Percentiles rank a stretch among this genome's conserved stretches.
phyloP scores from a whole-genome alignment of 1,140 invertebrate species.

The Drosophila lacertosa region DNA sequence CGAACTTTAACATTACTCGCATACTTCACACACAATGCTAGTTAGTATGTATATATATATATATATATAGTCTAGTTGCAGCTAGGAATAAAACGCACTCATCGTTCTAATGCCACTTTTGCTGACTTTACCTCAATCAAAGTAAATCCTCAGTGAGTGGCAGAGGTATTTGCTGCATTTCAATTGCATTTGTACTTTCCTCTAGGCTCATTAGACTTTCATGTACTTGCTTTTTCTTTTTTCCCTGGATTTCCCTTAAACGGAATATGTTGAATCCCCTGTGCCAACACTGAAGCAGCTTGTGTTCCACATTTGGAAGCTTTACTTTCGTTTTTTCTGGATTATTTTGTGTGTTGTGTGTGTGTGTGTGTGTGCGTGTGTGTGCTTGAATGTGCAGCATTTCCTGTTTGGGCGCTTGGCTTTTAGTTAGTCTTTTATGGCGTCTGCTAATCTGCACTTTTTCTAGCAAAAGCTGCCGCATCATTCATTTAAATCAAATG shows the following conservation, averaged over 20 bases:
- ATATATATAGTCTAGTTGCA: neutral
- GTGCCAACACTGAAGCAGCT: slow-evolving; percentile 23
- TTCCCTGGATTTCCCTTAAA: neutral
- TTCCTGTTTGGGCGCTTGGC: slow-evolving; percentile 18
- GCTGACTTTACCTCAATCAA: slow-evolving; percentile 24
- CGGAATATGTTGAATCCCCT: slow-evolving; percentile 19
- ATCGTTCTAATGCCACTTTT: slow-evolving; percentile 15
- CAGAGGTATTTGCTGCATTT: slow-evolving; percentile 25
- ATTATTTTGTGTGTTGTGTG: neutral
- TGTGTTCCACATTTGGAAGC: slow-evolving; percentile 26
- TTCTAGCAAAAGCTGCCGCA: slow-evolving; percentile 18
- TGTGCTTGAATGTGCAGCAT: slow-evolving; percentile 1
- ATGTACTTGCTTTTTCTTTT: slow-evolving; percentile 6
- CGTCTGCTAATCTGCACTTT: slow-evolving; percentile 16
- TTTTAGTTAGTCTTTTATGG: slow-evolving; percentile 2
- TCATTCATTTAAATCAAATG: slow-evolving; percentile 39
- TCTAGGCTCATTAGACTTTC: slow-evolving; percentile 34
- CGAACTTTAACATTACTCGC: no score
- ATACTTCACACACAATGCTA: no score
- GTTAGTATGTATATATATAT: no score
- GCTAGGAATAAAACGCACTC: neutral
- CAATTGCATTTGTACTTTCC: slow-evolving; percentile 18
- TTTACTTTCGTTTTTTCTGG: slow-evolving; percentile 41
- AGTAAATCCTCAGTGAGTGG: slow-evolving; percentile 30
- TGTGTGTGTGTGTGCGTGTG: neutral